Percentiles rank a stretch among this genome's conserved stretches.
These are phyloP conservation scores for Helicolenus hilgendorfi DNA, from an alignment of 2,797 vertebrate genomes.

Conservation along the genomic window DNA sequence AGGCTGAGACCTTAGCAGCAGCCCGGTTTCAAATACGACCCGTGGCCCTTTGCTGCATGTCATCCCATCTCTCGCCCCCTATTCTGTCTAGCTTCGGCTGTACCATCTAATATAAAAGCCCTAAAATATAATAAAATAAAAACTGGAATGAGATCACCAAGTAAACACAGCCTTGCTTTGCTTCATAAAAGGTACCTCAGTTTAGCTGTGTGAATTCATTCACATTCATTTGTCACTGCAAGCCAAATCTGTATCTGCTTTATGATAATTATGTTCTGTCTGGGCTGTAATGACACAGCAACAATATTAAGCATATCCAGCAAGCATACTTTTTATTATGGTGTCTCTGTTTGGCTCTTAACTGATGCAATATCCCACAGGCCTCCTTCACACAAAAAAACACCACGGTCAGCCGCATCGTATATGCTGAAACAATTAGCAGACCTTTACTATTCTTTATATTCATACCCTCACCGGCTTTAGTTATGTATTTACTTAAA, in stretches of 20 bases:
- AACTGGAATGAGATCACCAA: constrained; percentile 39
- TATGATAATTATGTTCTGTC: constrained; percentile 14
- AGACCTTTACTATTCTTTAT: neutral
- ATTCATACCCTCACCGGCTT: neutral
- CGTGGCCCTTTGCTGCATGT: neutral
- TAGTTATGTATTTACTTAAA: neutral
- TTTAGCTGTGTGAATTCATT: constrained; percentile 20
- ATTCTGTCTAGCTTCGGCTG: neutral
- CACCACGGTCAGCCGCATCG: neutral
- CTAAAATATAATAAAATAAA: neutral
- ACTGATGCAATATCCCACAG: neutral
- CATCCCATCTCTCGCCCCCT: neutral
- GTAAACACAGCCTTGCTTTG: constrained; percentile 15
- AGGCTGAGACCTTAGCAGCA: neutral
- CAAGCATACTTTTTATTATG: neutral
- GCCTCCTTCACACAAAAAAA: constrained; percentile 17
- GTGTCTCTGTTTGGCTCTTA: neutral
- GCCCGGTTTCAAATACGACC: neutral
- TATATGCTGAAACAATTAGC: constrained; percentile 9
- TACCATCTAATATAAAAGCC: neutral
- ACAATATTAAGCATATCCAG: neutral
- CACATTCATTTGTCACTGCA: constrained; percentile 28
- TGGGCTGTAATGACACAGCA: constrained; percentile 10
- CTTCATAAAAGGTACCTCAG: neutral
- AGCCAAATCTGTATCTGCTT: constrained; percentile 28